These are phyloP conservation scores for Argynnis bischoffii DNA, from an alignment of 2,888 invertebrate genomes.

Conservation along the genomic window DNA sequence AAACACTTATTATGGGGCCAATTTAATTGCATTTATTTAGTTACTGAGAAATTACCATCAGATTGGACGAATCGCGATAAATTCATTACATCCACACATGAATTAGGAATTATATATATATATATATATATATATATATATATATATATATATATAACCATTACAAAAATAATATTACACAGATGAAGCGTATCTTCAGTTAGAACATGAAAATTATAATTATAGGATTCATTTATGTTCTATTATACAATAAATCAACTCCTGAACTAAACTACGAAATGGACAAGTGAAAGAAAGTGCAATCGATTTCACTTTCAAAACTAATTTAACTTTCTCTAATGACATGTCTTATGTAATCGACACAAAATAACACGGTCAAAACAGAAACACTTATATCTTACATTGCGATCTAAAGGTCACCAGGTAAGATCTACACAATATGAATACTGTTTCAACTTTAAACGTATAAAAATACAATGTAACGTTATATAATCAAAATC, in stretches of 20 bases:
- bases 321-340: constrained; percentile 82
- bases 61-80: no score
- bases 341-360: constrained; percentile 79
- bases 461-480: neutral
- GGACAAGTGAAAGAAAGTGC: constrained; percentile 80
- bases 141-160: no score
- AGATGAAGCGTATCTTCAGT: no score
- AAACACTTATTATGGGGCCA: neutral
- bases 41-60: no score
- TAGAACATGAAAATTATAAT: neutral
- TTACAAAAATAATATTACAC: no score
- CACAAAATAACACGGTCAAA: constrained; percentile 75
- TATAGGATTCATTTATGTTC: constrained; percentile 42
- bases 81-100: no score
- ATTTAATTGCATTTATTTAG: no score
- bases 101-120: no score
- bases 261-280: constrained; percentile 65
- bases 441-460: neutral
- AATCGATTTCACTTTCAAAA: constrained; percentile 83
- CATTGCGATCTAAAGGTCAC: constrained; percentile 64
- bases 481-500: neutral
- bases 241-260: constrained; percentile 56
- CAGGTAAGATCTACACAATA: constrained; percentile 28
- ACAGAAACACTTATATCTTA: constrained; percentile 69
- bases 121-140: no score